phyloP scores from a whole-genome alignment of 2,113 vertebrate species.

The Hyperoodon ampullatus region DNA sequence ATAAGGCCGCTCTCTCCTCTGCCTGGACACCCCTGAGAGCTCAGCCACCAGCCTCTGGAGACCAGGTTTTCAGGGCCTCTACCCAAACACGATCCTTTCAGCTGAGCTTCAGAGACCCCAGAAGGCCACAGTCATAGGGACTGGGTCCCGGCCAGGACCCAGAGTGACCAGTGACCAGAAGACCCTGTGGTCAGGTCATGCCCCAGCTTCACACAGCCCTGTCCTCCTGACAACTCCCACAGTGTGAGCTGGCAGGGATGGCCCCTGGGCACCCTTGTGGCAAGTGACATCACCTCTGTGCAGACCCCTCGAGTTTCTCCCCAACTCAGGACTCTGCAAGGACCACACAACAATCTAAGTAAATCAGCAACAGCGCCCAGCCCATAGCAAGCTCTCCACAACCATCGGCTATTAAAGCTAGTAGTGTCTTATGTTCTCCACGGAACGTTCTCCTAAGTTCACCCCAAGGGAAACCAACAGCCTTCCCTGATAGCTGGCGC shows the following conservation, averaged over 20 bases:
- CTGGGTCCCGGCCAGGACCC: rapidly evolving
- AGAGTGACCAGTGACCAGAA: too few species aligned
- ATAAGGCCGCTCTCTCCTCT: neutral
- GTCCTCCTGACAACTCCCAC: neutral
- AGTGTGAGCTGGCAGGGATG: neutral
- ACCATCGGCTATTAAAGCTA: too few species aligned
- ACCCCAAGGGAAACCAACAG: neutral
- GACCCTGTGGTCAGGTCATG: neutral
- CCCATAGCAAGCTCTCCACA: too few species aligned
- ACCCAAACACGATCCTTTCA: neutral
- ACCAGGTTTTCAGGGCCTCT: neutral
- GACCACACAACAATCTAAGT: neutral
- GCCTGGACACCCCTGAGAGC: neutral
- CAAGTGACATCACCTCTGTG: neutral
- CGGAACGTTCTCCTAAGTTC: rapidly evolving
- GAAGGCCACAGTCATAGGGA: neutral
- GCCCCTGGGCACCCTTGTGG: neutral
- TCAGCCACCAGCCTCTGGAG: neutral
- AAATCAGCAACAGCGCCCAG: rapidly evolving
- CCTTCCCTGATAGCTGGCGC: neutral
- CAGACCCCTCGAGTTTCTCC: neutral
- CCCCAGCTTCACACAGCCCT: neutral
- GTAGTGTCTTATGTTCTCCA: neutral
- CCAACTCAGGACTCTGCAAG: neutral
- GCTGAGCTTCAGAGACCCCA: neutral